Evolutionary conservation across 1,140 invertebrate genomes (phyloP).

Genomic region (Planococcus citri): DNA sequence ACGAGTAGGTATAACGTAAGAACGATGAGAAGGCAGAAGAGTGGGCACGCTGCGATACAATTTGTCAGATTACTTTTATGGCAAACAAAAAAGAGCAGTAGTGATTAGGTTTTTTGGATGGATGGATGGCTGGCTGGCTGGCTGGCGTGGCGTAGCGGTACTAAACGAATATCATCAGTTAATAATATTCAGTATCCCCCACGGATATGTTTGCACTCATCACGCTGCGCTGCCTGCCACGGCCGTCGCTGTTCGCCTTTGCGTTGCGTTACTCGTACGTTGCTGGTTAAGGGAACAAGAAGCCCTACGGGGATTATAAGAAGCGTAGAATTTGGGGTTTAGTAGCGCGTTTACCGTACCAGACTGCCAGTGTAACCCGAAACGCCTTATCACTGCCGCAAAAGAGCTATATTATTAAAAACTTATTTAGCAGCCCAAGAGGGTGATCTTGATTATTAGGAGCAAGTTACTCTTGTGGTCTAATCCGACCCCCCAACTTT

Average conservation of each 20-base stretch:
- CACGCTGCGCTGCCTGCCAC: not conserved
- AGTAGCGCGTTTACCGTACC: not conserved
- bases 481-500: not conserved
- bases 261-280: too few species aligned
- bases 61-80: too few species aligned
- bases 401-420: slow-evolving; percentile 8
- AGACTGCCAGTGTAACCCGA: not conserved
- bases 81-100: too few species aligned
- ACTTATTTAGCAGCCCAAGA: not conserved
- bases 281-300: slow-evolving; percentile 2
- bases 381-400: slow-evolving; percentile 5
- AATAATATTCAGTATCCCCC: not conserved
- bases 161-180: not conserved
- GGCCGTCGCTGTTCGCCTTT: too few species aligned
- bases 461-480: not conserved
- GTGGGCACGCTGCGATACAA: too few species aligned
- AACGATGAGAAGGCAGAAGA: too few species aligned
- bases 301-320: not conserved
- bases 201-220: not conserved
- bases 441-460: not conserved
- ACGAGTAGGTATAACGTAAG: too few species aligned
- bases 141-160: not conserved
- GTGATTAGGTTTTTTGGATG: too few species aligned
- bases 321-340: slow-evolving; percentile 2
- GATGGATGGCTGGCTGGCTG: not conserved